Base-by-base conservation (phyloP, 2,888 invertebrate genomes). In the Platycheirus albimanus region DNA sequence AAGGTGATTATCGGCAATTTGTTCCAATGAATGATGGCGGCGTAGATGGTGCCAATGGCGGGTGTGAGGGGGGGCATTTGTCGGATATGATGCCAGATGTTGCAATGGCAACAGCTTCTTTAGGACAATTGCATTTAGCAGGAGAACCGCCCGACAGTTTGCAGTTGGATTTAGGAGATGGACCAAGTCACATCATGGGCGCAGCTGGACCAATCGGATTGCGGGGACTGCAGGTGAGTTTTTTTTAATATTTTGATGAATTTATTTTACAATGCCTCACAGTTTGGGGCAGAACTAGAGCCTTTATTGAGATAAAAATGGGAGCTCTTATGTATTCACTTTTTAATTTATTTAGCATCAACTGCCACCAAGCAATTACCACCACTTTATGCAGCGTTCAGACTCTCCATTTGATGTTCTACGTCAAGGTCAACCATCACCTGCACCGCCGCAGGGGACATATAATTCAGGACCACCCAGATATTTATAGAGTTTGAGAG, bases 61-160 rank as follows among this genome's bases (percentile, higher is more conserved):
- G 93, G 87, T 93, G 93, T 90, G 92, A 95, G 89, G 92, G 95
- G 88, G 94, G 96, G 87, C 94, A 95, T 87, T 91, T 95, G 81
- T 94, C 95, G 19, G 96, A 96, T 84, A 94, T 95, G 87, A 97
- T 97, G 94, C 97, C 97, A 0, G 97, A 98, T 91, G 97, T 97
- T 87, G 97, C 97, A 13, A 97, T 97, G 96, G 97, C 97, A 87
- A 97, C 94, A 71, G 95, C 94, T 85, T 95, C 93, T 85, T 93
- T 93, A 88, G 95, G 92, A 5, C 95, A 93, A 90, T 92, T 94
- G 88, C 94, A 94, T 90, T 91, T 94, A 85, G 87, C 87, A 45
- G 89, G 87, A 64, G 90, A 90, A 79, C 88, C 89, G 85, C 88
- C 90, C n/a, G 91, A 91, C 84, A 91, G 90, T 86, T 91, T 97